Percentiles rank a stretch among this genome's conserved stretches.
Evolutionary conservation across 2,113 vertebrate genomes (phyloP).

Genomic region (Pampusana beccarii): DNA sequence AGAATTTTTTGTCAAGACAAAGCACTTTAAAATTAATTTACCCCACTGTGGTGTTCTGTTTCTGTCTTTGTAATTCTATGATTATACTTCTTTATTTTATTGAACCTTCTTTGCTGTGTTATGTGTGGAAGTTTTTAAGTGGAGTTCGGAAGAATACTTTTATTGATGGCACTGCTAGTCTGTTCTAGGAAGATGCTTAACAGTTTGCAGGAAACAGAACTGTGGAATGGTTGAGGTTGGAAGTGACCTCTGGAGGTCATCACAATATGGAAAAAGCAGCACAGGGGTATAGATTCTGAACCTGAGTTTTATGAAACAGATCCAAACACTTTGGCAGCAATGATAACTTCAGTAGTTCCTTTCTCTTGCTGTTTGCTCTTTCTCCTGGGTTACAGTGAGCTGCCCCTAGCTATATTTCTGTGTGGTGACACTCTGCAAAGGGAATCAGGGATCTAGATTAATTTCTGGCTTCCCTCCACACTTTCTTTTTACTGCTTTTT

Average conservation of each 20-base stretch:
- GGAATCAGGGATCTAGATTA: not conserved
- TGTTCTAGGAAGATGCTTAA: not conserved
- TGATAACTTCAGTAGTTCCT: not conserved
- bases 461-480: not conserved
- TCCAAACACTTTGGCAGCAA: not conserved
- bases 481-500: not conserved
- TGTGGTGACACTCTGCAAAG: not conserved
- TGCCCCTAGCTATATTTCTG: not conserved
- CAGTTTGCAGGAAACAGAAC: not conserved
- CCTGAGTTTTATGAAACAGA: not conserved
- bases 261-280: not conserved
- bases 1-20: not conserved
- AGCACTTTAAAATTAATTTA: not conserved
- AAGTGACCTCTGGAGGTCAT: not conserved
- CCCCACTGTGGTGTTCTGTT: not conserved
- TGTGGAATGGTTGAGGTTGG: not conserved
- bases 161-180: not conserved
- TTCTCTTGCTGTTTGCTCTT: not conserved
- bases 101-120: not conserved
- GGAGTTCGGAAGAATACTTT: not conserved
- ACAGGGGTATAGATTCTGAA: not conserved
- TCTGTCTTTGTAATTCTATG: not conserved
- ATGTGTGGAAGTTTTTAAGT: not conserved
- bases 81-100: not conserved
- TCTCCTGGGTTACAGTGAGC: not conserved